Percentiles rank a stretch among this genome's conserved stretches.
Evolutionary conservation across 2,797 vertebrate genomes (phyloP).

Genomic region (Acropternis orthonyx): DNA sequence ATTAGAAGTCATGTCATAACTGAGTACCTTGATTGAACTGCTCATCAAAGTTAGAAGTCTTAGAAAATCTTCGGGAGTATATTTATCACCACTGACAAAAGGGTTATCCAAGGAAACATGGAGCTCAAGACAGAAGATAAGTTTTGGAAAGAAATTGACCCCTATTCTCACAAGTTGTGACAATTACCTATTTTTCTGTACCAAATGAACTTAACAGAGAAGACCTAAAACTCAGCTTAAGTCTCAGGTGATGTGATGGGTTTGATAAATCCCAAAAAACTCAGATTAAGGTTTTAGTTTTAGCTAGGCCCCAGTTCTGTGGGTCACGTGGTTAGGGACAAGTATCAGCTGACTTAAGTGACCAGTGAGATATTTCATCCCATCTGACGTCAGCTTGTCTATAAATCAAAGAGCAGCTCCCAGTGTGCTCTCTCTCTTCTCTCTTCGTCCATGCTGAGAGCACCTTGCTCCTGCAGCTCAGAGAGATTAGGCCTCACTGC

Average conservation of each 20-base stretch:
- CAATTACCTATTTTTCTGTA: not conserved
- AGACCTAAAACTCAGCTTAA: not conserved
- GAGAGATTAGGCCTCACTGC: no score
- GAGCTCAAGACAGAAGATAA: not conserved
- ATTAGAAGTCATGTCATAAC: not conserved
- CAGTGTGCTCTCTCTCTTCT: no score
- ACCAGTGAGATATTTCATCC: no score
- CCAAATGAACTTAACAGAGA: not conserved
- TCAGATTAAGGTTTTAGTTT: no score
- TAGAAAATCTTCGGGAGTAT: not conserved
- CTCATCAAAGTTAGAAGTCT: not conserved
- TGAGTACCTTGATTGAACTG: not conserved
- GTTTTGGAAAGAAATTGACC: not conserved
- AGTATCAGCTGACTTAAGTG: no score
- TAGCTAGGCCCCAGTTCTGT: no score
- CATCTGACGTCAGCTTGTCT: no score
- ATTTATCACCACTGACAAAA: not conserved
- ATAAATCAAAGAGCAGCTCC: no score
- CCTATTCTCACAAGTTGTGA: not conserved
- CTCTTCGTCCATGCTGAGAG: no score
- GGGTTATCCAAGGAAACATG: fast-evolving
- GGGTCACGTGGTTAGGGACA: no score
- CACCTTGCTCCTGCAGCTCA: no score
- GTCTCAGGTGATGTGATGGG: not conserved
- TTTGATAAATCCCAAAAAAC: no score